Conservation (phyloP, 2,113 vertebrate species). For the Dasyurus viverrinus region DNA sequence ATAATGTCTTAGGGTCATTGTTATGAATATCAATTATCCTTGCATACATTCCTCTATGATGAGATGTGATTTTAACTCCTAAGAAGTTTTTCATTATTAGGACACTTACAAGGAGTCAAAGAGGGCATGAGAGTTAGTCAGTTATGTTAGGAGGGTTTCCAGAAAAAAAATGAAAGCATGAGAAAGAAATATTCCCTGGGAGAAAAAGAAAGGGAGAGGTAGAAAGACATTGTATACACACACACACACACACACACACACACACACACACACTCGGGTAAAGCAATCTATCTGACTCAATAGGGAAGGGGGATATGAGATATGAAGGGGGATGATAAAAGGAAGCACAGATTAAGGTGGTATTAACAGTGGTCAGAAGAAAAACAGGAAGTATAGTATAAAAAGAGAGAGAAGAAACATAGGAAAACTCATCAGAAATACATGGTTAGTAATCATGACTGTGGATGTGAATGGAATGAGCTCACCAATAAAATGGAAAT, state of each 20-base stretch:
- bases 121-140: too few species aligned
- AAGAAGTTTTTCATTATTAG: neutral
- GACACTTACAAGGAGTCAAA: neutral
- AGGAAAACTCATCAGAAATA: neutral
- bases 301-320: neutral
- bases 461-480: neutral
- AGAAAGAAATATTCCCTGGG: neutral
- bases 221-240: neutral
- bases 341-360: neutral
- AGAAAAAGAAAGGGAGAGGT: neutral
- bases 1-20: neutral
- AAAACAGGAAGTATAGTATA: neutral
- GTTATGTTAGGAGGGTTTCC: neutral
- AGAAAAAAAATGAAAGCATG: too few species aligned
- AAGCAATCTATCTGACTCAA: neutral
- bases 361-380: neutral
- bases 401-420: neutral
- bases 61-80: neutral
- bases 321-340: neutral
- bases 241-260: neutral
- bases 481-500: neutral
- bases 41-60: neutral
- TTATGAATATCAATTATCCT: neutral
- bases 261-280: neutral
- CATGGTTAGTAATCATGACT: neutral